Evolutionary conservation across 2,113 vertebrate genomes (phyloP).

Genomic region (Actenoides lindsayi): DNA sequence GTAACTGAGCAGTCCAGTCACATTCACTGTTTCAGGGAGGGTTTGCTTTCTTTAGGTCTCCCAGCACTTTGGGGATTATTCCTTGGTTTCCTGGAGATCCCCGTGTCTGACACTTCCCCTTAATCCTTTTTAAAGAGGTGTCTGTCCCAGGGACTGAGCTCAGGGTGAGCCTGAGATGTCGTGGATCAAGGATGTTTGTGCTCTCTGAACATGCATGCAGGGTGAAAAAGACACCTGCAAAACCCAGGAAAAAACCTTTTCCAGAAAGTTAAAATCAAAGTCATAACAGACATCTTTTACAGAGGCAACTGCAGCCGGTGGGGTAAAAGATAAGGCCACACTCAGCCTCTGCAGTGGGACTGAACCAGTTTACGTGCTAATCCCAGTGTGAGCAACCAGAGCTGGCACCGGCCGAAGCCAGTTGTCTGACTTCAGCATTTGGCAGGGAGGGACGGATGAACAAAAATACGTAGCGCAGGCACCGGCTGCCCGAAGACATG

Average conservation of each 20-base stretch:
- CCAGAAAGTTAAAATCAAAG: conserved; percentile 49
- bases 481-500: background rate
- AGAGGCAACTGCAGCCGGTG: conserved; percentile 17
- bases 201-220: rapidly evolving
- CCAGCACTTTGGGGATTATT: background rate
- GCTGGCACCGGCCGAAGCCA: conserved; percentile 46
- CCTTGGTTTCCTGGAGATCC: background rate
- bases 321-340: conserved; percentile 56
- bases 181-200: rapidly evolving
- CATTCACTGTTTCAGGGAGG: rapidly evolving
- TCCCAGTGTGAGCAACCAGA: conserved; percentile 77
- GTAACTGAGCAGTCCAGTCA: background rate
- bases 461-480: conserved; percentile 3
- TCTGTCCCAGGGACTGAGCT: rapidly evolving
- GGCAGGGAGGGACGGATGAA: conserved; percentile 50
- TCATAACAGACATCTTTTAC: conserved; percentile 49
- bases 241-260: background rate
- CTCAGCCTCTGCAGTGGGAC: background rate
- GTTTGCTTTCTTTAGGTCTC: background rate
- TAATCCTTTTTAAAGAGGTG: background rate
- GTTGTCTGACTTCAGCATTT: conserved; percentile 76
- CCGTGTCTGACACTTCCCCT: background rate
- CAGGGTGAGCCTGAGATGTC: background rate
- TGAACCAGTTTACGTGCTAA: conserved; percentile 68
- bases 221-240: background rate